phyloP scores from a whole-genome alignment of 2,888 invertebrate genomes.

The Petrophora chlorosata region DNA sequence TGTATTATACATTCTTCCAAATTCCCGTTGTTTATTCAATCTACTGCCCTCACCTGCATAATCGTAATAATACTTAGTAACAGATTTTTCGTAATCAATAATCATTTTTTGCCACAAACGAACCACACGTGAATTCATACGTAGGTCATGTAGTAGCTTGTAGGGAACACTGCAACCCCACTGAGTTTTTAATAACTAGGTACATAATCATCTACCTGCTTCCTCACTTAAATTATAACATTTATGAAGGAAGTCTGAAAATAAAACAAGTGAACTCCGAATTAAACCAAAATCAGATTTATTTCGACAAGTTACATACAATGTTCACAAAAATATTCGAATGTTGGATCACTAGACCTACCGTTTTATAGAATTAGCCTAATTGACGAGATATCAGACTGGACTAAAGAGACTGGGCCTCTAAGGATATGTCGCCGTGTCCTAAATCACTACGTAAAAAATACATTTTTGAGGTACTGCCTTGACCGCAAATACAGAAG shows the following conservation, averaged over 20 bases:
- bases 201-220: too few relatives aligned
- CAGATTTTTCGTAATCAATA: too few relatives aligned
- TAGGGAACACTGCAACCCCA: too few relatives aligned
- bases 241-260: background rate
- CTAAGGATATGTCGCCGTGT: constrained; percentile 50
- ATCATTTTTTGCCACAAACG: too few relatives aligned
- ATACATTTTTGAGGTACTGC: constrained; percentile 30
- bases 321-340: constrained; percentile 35
- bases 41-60: too few relatives aligned
- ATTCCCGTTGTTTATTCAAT: too few relatives aligned
- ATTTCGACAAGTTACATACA: constrained; percentile 39
- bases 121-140: too few relatives aligned
- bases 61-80: too few relatives aligned
- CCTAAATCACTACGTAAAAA: constrained; percentile 34
- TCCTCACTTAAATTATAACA: too few relatives aligned
- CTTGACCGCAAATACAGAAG: constrained; percentile 23
- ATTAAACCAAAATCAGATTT: constrained; percentile 45
- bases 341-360: constrained; percentile 46
- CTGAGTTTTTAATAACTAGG: too few relatives aligned
- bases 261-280: constrained; percentile 26
- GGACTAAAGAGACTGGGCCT: constrained; percentile 48
- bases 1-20: too few relatives aligned
- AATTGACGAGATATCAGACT: constrained; percentile 63
- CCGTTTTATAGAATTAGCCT: constrained; percentile 43
- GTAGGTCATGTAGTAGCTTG: too few relatives aligned